A percentile compares a stretch with the other conserved stretches of the same genome.
phyloP scores from a whole-genome alignment of 2,797 vertebrate species.

The Enteromius afrohamiltoni region DNA sequence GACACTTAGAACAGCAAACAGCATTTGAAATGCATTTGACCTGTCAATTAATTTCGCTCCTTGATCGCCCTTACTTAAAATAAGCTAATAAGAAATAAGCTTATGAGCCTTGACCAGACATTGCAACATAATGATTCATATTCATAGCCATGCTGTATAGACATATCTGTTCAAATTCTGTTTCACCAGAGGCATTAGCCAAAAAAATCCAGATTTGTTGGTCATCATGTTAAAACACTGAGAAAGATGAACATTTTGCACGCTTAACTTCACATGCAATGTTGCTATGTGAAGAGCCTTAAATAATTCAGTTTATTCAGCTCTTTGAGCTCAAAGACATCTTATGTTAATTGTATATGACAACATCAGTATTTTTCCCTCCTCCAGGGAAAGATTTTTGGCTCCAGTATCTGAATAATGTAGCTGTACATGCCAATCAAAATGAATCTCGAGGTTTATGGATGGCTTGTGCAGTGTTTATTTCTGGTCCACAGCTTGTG shows the following conservation, averaged over 20 bases:
- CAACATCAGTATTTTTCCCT: slow-evolving; percentile 75
- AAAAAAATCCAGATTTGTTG: slow-evolving; percentile 3
- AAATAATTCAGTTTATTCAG: slow-evolving; percentile 7
- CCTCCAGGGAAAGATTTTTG: slow-evolving; percentile 57
- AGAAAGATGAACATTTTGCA: neutral
- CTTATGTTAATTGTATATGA: slow-evolving; percentile 24
- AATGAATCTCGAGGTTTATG: slow-evolving; percentile 76
- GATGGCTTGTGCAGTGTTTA: slow-evolving; percentile 71
- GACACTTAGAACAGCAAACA: slow-evolving; percentile 30
- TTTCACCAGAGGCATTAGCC: neutral
- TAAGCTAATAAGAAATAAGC: too few relatives aligned
- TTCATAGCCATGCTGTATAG: neutral
- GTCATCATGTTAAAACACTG: slow-evolving; percentile 9
- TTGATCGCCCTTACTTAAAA: neutral
- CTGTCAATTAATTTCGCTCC: neutral
- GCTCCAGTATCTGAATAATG: slow-evolving; percentile 54
- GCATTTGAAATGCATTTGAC: slow-evolving; percentile 11
- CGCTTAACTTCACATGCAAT: neutral
- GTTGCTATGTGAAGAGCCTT: neutral
- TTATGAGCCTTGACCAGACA: neutral
- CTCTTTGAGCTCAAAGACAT: slow-evolving; percentile 30
- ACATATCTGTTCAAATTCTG: slow-evolving; percentile 17
- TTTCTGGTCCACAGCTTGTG: slow-evolving; percentile 75
- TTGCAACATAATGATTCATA: neutral
- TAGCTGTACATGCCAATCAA: slow-evolving; percentile 75